Evolutionary conservation across 2,113 vertebrate genomes (phyloP).

Genomic region (Crypturellus undulatus): DNA sequence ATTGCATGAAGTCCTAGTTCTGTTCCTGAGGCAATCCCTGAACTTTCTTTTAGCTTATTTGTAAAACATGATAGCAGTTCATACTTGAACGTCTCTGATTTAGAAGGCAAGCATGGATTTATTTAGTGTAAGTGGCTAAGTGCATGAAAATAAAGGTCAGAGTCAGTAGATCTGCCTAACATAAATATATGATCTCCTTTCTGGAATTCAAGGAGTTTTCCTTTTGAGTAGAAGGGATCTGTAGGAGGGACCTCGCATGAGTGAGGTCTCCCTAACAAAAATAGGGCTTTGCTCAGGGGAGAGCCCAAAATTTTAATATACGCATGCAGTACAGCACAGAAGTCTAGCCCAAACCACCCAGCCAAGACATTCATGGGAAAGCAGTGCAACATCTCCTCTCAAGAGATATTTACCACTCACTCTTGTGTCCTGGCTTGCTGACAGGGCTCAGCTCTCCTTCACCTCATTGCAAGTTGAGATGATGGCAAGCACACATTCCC

Average conservation of each 20-base stretch:
- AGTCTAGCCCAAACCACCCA: background rate
- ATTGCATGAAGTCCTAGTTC: conserved; percentile 7
- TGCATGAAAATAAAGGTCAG: conserved; percentile 34
- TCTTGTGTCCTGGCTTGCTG: background rate
- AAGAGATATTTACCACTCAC: background rate
- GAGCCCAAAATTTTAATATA: background rate
- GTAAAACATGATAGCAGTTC: conserved; percentile 42
- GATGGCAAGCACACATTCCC: accelerated
- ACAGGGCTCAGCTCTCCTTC: accelerated
- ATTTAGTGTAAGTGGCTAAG: conserved; percentile 30
- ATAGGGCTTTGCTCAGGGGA: background rate
- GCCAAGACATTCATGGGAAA: accelerated
- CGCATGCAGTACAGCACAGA: accelerated
- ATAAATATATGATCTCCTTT: background rate
- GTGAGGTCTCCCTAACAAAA: background rate
- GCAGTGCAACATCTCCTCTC: accelerated
- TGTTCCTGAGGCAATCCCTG: conserved; percentile 17
- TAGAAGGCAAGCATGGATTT: conserved; percentile 30
- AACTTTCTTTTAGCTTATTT: conserved; percentile 28
- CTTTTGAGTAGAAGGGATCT: background rate
- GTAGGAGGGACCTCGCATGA: too few species aligned
- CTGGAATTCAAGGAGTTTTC: background rate
- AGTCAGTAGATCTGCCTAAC: background rate
- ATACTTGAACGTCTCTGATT: background rate
- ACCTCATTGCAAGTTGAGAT: background rate